phyloP scores from a whole-genome alignment of 2,797 vertebrate genomes.

The Triplophysa bombifrons region DNA sequence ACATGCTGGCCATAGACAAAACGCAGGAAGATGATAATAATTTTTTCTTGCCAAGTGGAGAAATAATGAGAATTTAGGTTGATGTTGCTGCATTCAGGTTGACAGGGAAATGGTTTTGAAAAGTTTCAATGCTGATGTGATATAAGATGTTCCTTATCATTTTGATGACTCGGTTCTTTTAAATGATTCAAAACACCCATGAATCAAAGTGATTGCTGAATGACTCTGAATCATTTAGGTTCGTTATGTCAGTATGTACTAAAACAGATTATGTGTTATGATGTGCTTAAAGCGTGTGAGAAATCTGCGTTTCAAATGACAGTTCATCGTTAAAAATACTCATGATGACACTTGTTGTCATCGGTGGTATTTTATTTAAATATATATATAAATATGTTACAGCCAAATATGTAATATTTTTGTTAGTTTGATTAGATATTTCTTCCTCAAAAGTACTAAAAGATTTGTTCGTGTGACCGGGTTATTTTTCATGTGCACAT shows the following conservation, averaged over 20 bases:
- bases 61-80: constrained; percentile 35
- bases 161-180: neutral
- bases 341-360: neutral
- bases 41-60: neutral
- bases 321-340: neutral
- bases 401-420: too few species aligned
- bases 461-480: neutral
- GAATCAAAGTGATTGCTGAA: neutral
- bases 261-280: neutral
- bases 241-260: neutral
- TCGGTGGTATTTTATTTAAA: neutral
- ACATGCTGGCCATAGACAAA: constrained; percentile 21
- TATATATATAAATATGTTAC: too few species aligned
- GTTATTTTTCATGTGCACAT: constrained; percentile 29
- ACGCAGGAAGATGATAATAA: constrained; percentile 2
- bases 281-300: neutral
- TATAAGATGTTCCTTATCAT: neutral
- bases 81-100: constrained; percentile 15
- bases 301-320: neutral
- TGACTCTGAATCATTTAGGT: neutral
- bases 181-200: neutral
- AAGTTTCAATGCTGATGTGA: neutral
- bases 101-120: neutral
- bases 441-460: too few species aligned
- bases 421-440: too few species aligned